phyloP scores from a whole-genome alignment of 2,888 invertebrate genomes.

The Tipula helvola region DNA sequence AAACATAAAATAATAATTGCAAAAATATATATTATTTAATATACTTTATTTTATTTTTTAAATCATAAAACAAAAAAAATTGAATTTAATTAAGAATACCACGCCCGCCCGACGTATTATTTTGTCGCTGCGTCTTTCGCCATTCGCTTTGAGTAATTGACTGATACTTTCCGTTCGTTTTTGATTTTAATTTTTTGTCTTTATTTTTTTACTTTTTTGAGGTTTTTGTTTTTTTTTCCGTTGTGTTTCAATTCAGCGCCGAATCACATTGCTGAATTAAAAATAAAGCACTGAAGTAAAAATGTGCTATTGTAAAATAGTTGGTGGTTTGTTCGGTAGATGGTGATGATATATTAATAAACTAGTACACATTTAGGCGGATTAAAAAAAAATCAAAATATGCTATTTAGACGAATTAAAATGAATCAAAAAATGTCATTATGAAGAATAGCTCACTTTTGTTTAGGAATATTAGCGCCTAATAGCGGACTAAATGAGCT shows the following conservation, averaged over 20 bases:
- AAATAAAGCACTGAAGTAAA: neutral
- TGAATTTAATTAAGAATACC: conserved; percentile 10
- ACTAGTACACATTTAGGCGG: neutral
- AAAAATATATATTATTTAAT: neutral
- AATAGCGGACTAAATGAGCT: too few relatives aligned
- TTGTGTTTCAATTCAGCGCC: neutral
- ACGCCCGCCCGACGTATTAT: conserved; percentile 14
- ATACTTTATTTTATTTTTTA: neutral
- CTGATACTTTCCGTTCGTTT: conserved; percentile 4
- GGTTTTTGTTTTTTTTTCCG: neutral
- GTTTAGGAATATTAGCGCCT: too few relatives aligned
- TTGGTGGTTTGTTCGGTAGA: neutral
- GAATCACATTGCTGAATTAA: neutral
- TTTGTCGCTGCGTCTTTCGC: conserved; percentile 6
- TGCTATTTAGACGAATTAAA: too few relatives aligned
- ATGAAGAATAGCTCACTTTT: too few relatives aligned
- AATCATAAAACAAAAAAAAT: neutral
- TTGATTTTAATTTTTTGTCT: neutral
- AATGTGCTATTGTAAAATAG: neutral
- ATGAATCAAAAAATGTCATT: too few relatives aligned
- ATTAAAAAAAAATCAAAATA: neutral
- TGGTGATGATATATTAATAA: neutral
- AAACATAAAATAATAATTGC: neutral
- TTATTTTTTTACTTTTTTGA: neutral
- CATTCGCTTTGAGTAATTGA: conserved; percentile 8